Evolutionary conservation across 2,113 vertebrate species (phyloP).

Genomic region (Oceanodroma tethys): DNA sequence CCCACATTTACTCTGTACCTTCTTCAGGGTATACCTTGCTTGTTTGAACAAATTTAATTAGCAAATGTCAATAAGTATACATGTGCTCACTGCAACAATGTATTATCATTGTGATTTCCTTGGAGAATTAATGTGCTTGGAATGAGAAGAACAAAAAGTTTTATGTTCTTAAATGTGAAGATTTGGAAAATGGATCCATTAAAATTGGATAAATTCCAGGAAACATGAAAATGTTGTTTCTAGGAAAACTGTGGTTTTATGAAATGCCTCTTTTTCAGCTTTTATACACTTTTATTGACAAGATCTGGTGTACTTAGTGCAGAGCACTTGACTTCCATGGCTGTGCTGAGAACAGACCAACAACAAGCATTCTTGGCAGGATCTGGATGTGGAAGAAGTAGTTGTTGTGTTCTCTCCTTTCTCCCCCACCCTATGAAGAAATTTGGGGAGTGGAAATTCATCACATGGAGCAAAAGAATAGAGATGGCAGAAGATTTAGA

Average conservation of each 20-base stretch:
- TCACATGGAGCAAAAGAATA: background rate
- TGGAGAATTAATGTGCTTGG: background rate
- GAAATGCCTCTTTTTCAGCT: background rate
- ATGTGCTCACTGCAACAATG: background rate
- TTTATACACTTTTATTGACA: background rate
- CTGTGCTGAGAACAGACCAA: background rate
- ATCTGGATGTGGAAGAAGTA: background rate
- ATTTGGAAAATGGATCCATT: background rate
- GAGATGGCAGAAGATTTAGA: background rate
- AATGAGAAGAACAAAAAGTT: background rate
- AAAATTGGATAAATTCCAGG: background rate
- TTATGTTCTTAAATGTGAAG: background rate
- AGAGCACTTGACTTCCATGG: background rate
- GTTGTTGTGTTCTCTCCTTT: background rate
- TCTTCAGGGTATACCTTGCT: background rate
- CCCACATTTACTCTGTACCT: background rate
- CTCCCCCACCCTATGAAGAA: background rate
- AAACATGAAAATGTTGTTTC: background rate
- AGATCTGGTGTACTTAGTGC: background rate
- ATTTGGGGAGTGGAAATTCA: background rate
- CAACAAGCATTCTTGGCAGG: background rate
- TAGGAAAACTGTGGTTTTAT: background rate
- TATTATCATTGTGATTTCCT: background rate
- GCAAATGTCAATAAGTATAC: slow-evolving; percentile 27
- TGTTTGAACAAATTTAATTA: slow-evolving; percentile 47